Percentiles rank a stretch among this genome's conserved stretches.
phyloP scores from a whole-genome alignment of 2,113 vertebrate genomes.

The Pleuronectes platessa region DNA sequence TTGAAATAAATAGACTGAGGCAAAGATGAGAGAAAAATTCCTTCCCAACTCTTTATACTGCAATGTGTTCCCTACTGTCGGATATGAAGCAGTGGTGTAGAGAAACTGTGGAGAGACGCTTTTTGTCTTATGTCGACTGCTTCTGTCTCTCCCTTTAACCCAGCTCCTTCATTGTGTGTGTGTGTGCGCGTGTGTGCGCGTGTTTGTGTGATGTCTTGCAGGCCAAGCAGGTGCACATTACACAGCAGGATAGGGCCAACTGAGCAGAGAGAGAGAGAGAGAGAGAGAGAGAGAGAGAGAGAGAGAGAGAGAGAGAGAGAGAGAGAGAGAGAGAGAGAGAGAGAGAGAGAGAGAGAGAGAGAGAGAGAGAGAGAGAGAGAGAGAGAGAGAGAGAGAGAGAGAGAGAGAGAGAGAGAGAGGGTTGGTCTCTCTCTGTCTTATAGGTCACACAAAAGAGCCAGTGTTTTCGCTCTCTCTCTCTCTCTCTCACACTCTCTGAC shows the following conservation, averaged over 20 bases:
- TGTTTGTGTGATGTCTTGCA: slow-evolving; percentile 40
- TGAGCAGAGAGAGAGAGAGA: slow-evolving; percentile 58
- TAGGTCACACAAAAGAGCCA: slow-evolving; percentile 77
- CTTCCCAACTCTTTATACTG: not conserved
- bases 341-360: not conserved
- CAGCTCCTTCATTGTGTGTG: slow-evolving; percentile 36
- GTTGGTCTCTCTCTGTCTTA: slow-evolving; percentile 68
- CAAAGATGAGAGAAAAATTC: not conserved
- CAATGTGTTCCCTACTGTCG: not conserved
- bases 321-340: slow-evolving; percentile 48
- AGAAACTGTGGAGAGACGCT: slow-evolving; percentile 30
- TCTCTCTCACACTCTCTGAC: not conserved
- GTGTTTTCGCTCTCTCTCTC: slow-evolving; percentile 65
- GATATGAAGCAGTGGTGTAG: slow-evolving; percentile 7
- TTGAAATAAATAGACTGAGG: not conserved
- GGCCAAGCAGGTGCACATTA: slow-evolving; percentile 75
- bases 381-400: slow-evolving; percentile 17
- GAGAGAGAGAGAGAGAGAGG: slow-evolving; percentile 8
- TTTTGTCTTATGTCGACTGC: slow-evolving; percentile 7
- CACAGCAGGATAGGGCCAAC: slow-evolving; percentile 63
- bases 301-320: not conserved
- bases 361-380: slow-evolving; percentile 55
- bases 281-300: slow-evolving; percentile 38
- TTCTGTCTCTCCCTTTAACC: slow-evolving; percentile 34
- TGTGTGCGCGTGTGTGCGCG: not conserved